Evolutionary conservation across 1,140 invertebrate species (phyloP).

Genomic region (Archivesica marissinica): DNA sequence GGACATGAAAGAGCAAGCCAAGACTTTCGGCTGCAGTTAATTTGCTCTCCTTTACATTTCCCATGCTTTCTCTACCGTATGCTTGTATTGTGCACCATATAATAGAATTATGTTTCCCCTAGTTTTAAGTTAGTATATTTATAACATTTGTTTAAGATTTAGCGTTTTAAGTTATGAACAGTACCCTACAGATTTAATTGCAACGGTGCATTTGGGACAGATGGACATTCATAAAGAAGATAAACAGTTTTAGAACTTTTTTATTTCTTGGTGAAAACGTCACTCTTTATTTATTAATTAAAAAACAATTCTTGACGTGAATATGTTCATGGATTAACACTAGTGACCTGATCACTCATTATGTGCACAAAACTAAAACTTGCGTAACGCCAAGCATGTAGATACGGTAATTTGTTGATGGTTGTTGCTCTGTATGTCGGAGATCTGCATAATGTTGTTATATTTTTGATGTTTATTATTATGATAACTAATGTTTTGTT

Average conservation of each 20-base stretch:
- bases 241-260: neutral
- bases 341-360: neutral
- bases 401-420: neutral
- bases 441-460: conserved; percentile 36
- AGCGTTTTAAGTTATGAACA: too few species aligned
- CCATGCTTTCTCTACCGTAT: too few species aligned
- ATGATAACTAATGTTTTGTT: conserved; percentile 21
- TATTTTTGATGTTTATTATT: neutral
- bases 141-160: too few species aligned
- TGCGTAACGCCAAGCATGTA: neutral
- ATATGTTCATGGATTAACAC: neutral
- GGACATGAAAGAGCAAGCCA: too few species aligned
- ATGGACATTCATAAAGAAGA: too few species aligned
- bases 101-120: too few species aligned
- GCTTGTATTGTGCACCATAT: too few species aligned
- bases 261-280: neutral
- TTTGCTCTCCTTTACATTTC: too few species aligned
- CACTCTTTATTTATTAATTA: neutral
- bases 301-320: neutral
- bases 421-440: neutral
- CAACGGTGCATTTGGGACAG: too few species aligned
- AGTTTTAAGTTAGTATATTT: too few species aligned
- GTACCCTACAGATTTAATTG: too few species aligned
- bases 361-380: neutral
- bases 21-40: too few species aligned